These are phyloP conservation scores for Chaetodon auriga DNA, from an alignment of 2,113 vertebrate species.

Conservation along the genomic window DNA sequence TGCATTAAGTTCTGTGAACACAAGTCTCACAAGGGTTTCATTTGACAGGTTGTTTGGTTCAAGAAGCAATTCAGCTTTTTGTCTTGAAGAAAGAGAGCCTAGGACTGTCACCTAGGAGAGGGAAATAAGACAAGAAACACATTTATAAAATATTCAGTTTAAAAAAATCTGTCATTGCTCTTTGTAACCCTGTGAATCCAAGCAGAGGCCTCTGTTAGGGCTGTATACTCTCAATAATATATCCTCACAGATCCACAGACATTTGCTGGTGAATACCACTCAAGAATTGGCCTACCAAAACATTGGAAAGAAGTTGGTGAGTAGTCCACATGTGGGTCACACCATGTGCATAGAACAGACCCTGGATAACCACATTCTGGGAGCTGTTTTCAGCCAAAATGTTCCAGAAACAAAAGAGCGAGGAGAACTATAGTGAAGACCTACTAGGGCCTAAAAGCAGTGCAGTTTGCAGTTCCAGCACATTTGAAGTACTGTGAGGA, in stretches of 20 bases:
- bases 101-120: constrained; percentile 11
- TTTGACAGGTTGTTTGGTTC: constrained; percentile 50
- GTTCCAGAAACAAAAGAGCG: not conserved
- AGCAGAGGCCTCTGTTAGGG: not conserved
- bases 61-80: constrained; percentile 55
- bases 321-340: not conserved
- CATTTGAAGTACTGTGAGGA: not conserved
- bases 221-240: not conserved
- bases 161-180: not conserved
- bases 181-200: not conserved
- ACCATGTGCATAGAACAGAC: not conserved
- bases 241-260: not conserved
- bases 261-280: not conserved
- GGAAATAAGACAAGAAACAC: not conserved
- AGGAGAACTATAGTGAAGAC: not conserved
- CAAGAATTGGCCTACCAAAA: not conserved
- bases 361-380: not conserved
- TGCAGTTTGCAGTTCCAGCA: too few relatives aligned
- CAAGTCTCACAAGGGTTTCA: constrained; percentile 37
- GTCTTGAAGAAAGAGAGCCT: constrained; percentile 31
- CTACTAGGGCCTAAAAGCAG: too few relatives aligned
- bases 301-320: not conserved
- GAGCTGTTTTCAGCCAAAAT: not conserved
- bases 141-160: not conserved
- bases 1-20: not conserved